Evolutionary conservation across 2,797 vertebrate species (phyloP), one percentile per base, ranked within the genome.

Genomic region (Hephaestus fuliginosus): DNA sequence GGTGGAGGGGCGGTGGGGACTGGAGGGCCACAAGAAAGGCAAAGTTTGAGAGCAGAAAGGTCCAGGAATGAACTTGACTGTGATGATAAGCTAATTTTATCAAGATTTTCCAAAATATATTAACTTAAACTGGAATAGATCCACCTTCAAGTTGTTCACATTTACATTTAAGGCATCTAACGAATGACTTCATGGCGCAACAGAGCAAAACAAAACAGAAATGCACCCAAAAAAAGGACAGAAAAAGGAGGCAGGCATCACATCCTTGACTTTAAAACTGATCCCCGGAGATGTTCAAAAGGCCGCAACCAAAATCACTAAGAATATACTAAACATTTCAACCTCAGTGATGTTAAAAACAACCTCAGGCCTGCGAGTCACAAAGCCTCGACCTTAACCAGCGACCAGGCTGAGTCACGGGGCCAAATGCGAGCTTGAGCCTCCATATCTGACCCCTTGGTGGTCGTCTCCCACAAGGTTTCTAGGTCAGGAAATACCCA

Each of bases 401-500:
- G 22, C 81, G 74, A 74, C 62, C 46, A 9, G 62, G 25, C 68
- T 82, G 78, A 87, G 85, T 89, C 89, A 91, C 84, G 51, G n/a
- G 60, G 57, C 82, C 30, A 48, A 80, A 73, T 53, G 81, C 51
- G 41, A 78, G 53, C 68, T 62, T 15, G 20, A 49, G 77, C 78
- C 78, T 80, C 70, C 67, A 61, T 60, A 75, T 85, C 62, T 68
- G 65, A 81, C 70, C 86, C 60, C 2, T 56, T 81, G 74, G 58
- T 3, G 15, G 71, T 41, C 39, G 36, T 41, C 74, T 83, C 83
- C 80, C 62, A 46, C 67, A 63, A 73, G 87, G 55, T 85, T 85
- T 89, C 74, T 71, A 83, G 85, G 81, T 91, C 84, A 92, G 91
- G 90, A 91, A 89, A 88, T 75, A 87, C 84, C 79, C 83, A 4